A percentile compares a stretch with the other conserved stretches of the same genome.
Evolutionary conservation across 1,140 invertebrate genomes (phyloP).

Genomic region (Meloidogyne exigua): DNA sequence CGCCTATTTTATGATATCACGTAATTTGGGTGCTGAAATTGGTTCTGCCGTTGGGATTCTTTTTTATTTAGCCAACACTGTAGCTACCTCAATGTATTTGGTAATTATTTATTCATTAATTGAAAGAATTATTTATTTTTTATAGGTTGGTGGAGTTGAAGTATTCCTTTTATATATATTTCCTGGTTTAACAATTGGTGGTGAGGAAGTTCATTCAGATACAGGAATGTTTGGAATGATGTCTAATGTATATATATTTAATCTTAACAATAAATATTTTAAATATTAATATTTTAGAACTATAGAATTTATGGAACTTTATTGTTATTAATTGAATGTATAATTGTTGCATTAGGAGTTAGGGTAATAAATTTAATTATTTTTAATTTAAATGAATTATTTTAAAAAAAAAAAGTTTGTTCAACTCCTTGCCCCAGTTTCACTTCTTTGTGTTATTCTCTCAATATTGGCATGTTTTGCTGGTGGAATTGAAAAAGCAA

Average conservation of each 20-base stretch:
- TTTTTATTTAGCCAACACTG: constrained; percentile 96
- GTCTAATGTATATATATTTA: constrained; percentile 52
- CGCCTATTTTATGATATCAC: constrained; percentile 95
- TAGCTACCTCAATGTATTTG: constrained; percentile 96
- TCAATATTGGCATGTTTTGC: constrained; percentile 68
- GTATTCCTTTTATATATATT: constrained; percentile 66
- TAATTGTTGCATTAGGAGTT: constrained; percentile 68
- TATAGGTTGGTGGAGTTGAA: background rate
- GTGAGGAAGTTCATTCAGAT: constrained; percentile 61
- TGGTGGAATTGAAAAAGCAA: constrained; percentile 63
- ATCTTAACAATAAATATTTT: no score
- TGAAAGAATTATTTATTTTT: no score
- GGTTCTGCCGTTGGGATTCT: constrained; percentile 96
- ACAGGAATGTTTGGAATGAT: constrained; percentile 60
- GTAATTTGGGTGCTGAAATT: constrained; percentile 84
- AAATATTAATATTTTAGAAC: constrained; percentile 44
- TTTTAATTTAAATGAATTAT: background rate
- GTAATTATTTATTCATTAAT: constrained; percentile 67
- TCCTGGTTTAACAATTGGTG: constrained; percentile 66
- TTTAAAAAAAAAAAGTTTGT: background rate
- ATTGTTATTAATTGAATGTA: constrained; percentile 66
- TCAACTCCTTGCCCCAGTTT: background rate
- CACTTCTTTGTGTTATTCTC: constrained; percentile 65
- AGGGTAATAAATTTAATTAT: constrained; percentile 33
- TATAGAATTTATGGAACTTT: constrained; percentile 67